These are phyloP conservation scores for Tapirus terrestris DNA, from an alignment of 2,113 vertebrate species.

Conservation along the genomic window DNA sequence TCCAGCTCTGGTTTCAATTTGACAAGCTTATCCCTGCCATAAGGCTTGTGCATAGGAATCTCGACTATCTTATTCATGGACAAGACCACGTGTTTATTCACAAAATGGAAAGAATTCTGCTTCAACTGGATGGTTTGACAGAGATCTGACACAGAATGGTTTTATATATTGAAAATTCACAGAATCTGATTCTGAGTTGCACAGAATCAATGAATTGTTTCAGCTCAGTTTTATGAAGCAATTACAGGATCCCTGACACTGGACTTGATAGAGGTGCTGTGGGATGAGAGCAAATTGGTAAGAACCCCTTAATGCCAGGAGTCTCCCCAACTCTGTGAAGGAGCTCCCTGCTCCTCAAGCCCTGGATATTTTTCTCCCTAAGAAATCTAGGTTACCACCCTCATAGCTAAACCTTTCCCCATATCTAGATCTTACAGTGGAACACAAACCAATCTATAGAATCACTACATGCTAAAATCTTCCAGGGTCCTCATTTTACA, in stretches of 20 bases:
- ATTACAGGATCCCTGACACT: not conserved
- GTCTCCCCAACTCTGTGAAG: not conserved
- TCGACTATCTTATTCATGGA: not conserved
- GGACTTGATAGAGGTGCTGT: not conserved
- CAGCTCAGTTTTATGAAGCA: not conserved
- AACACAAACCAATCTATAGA: not conserved
- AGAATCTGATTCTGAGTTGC: not conserved
- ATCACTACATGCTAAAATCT: not conserved
- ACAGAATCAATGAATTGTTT: not conserved
- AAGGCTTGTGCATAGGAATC: not conserved
- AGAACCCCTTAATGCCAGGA: not conserved
- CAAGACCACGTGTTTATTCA: not conserved
- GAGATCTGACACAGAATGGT: not conserved
- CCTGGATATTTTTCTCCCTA: not conserved
- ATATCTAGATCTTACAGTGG: not conserved
- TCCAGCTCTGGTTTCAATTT: not conserved
- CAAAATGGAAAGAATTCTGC: not conserved
- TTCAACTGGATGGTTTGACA: not conserved
- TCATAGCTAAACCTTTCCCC: not conserved
- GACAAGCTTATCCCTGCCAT: not conserved
- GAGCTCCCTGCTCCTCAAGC: not conserved
- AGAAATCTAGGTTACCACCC: not conserved
- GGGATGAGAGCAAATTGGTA: not conserved
- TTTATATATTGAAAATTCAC: not conserved
- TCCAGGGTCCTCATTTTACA: not conserved